Percentiles rank a stretch among this genome's conserved stretches.
These are phyloP conservation scores for Antheraea mylitta DNA, from an alignment of 1,140 invertebrate species.

Conservation along the genomic window DNA sequence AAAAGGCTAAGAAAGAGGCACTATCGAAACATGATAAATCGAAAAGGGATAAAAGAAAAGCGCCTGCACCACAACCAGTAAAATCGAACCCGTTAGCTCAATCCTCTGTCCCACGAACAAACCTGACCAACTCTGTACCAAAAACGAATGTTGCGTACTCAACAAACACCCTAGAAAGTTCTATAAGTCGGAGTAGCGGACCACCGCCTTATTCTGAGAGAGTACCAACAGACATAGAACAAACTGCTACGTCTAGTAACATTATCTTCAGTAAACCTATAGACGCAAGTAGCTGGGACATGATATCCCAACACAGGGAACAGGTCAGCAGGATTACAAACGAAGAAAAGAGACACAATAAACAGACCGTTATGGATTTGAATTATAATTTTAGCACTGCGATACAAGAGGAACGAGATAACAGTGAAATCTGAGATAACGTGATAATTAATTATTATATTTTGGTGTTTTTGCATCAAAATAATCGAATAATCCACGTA, in stretches of 20 bases:
- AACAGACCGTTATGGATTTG: constrained; percentile 45
- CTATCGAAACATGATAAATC: constrained; percentile 15
- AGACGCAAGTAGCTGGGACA: constrained; percentile 64
- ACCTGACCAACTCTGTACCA: not conserved
- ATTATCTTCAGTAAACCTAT: constrained; percentile 45
- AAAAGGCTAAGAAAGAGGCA: constrained; percentile 39
- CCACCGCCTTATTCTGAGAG: constrained; percentile 55
- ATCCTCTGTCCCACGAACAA: not conserved
- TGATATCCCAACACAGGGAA: constrained; percentile 66
- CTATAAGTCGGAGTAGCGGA: constrained; percentile 54
- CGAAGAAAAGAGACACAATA: constrained; percentile 17
- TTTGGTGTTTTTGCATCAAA: not conserved
- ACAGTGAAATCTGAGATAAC: constrained; percentile 42
- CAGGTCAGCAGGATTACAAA: constrained; percentile 44
- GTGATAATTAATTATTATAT: constrained; percentile 4
- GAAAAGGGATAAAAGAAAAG: constrained; percentile 37
- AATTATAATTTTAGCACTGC: constrained; percentile 42
- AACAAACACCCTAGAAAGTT: constrained; percentile 62
- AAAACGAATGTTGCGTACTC: constrained; percentile 23
- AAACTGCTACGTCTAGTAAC: constrained; percentile 37
- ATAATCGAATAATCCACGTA: not conserved
- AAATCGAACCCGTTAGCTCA: constrained; percentile 13
- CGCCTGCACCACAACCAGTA: constrained; percentile 30
- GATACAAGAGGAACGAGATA: constrained; percentile 25
- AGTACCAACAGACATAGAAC: constrained; percentile 18